Conservation (phyloP, 2,888 invertebrate genomes). For the Chrysolina americana region DNA sequence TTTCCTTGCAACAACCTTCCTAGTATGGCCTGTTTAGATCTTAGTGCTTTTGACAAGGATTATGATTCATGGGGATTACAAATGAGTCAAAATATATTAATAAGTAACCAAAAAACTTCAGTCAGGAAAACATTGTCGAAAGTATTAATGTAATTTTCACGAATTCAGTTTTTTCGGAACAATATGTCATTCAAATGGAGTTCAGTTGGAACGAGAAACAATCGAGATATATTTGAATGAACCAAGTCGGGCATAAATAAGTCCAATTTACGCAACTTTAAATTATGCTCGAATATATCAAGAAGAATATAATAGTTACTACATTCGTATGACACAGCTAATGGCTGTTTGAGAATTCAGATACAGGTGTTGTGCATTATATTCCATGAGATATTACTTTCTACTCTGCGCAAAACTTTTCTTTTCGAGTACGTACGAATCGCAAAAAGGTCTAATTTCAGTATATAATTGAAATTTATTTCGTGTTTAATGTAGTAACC, state of each 20-base stretch:
- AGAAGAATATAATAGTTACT: conserved; percentile 54
- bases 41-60: too few species aligned
- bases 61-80: too few species aligned
- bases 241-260: conserved; percentile 49
- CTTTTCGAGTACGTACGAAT: conserved; percentile 29
- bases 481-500: conserved; percentile 24
- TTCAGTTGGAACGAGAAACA: conserved; percentile 35
- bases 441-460: conserved; percentile 43
- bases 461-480: conserved; percentile 46
- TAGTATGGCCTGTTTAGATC: too few species aligned
- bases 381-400: conserved; percentile 50
- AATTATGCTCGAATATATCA: conserved; percentile 54
- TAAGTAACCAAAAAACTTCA: too few species aligned
- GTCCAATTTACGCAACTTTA: conserved; percentile 50
- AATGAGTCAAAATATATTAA: too few species aligned
- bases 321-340: conserved; percentile 53
- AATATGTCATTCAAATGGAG: conserved; percentile 17
- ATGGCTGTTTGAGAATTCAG: conserved; percentile 55
- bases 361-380: conserved; percentile 56
- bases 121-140: too few species aligned
- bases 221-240: conserved; percentile 52
- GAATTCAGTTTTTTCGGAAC: neutral
- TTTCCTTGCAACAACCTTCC: too few species aligned
- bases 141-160: too few species aligned
- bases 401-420: conserved; percentile 40